phyloP scores from a whole-genome alignment of 2,888 invertebrate species.

The Tetanocera ferruginea region DNA sequence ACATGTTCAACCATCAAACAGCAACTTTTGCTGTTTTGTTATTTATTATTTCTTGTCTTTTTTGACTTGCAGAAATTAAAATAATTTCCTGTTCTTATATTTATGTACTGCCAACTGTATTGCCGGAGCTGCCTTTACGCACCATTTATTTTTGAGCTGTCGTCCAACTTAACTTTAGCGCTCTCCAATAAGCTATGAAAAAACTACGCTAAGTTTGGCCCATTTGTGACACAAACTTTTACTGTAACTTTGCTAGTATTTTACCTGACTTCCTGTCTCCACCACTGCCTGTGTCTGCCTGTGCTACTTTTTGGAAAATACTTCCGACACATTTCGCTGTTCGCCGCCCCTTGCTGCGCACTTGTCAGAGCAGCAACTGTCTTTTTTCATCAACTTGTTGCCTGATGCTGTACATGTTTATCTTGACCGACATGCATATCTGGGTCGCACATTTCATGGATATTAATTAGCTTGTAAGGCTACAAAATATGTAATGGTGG shows the following conservation, averaged over 20 bases:
- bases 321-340: not conserved
- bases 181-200: too few species aligned
- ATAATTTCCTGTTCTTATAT: not conserved
- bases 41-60: not conserved
- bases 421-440: not conserved
- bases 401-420: not conserved
- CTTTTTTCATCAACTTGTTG: not conserved
- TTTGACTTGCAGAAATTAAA: not conserved
- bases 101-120: not conserved
- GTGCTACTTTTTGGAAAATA: not conserved
- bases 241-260: not conserved
- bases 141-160: too few species aligned
- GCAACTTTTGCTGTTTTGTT: not conserved
- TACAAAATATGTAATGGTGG: too few species aligned
- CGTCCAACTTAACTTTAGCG: too few species aligned
- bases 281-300: not conserved
- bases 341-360: not conserved
- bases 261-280: not conserved
- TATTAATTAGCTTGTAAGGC: too few species aligned
- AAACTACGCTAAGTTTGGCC: not conserved
- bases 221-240: not conserved
- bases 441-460: not conserved
- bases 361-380: not conserved
- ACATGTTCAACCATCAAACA: not conserved
- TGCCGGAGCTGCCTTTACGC: too few species aligned